Conservation (phyloP, 2,888 invertebrate genomes). For the Lepidochrysops patricia region DNA sequence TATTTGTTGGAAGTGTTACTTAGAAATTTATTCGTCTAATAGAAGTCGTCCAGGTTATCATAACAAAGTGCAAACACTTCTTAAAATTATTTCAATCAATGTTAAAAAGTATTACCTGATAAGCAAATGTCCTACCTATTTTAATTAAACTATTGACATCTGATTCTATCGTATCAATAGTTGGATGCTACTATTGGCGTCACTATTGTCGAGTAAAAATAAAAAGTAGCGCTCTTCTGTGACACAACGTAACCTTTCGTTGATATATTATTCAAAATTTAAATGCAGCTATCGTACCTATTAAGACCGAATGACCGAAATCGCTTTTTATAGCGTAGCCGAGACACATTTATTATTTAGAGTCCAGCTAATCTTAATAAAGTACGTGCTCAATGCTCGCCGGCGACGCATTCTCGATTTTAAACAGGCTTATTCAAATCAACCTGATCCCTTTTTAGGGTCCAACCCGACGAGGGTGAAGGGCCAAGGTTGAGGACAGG, state of each 20-base stretch:
- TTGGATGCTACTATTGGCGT: too few relatives aligned
- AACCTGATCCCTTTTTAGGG: constrained; percentile 20
- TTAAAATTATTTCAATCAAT: too few relatives aligned
- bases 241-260: too few relatives aligned
- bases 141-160: too few relatives aligned
- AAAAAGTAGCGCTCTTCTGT: too few relatives aligned
- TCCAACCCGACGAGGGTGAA: neutral
- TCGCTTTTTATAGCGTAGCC: neutral
- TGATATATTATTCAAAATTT: neutral
- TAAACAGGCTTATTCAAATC: constrained; percentile 45
- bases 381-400: constrained; percentile 38
- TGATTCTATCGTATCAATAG: too few relatives aligned
- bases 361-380: constrained; percentile 21
- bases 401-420: constrained; percentile 38
- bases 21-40: neutral
- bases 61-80: neutral
- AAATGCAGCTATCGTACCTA: neutral
- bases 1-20: neutral
- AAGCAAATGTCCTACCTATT: too few relatives aligned
- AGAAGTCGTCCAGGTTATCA: neutral
- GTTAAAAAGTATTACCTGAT: too few relatives aligned
- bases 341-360: neutral
- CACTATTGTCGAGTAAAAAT: too few relatives aligned
- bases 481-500: neutral
- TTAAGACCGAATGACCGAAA: neutral